Conservation (phyloP, 2,113 vertebrate genomes). For the Phasianus colchicus region DNA sequence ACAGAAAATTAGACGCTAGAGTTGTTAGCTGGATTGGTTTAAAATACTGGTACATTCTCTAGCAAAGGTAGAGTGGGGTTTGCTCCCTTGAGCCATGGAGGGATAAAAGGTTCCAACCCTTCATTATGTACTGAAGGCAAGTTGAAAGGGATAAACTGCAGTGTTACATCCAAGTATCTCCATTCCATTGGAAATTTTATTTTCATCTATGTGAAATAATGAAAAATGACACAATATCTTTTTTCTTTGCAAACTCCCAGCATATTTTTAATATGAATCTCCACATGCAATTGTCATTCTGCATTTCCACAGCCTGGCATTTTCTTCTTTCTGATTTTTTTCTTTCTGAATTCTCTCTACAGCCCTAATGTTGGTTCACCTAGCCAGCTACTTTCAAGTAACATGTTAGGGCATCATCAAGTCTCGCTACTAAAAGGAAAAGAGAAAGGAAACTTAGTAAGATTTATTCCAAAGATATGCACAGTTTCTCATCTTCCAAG, state of each 20-base stretch:
- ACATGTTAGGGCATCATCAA: rapidly evolving
- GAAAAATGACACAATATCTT: not conserved
- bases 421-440: not conserved
- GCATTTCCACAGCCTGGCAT: not conserved
- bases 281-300: not conserved
- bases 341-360: not conserved
- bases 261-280: not conserved
- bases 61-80: not conserved
- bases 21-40: not conserved
- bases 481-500: not conserved
- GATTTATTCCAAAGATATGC: not conserved
- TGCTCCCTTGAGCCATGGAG: not conserved
- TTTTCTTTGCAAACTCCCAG: not conserved
- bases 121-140: not conserved
- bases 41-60: not conserved
- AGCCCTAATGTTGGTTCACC: rapidly evolving
- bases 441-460: not conserved
- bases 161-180: not conserved
- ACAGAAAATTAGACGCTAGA: constrained; percentile 13
- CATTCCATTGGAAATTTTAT: not conserved
- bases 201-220: not conserved
- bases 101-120: not conserved
- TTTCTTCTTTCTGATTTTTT: not conserved
- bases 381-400: not conserved
- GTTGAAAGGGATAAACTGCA: constrained; percentile 2